Percentiles rank a stretch among this genome's conserved stretches.
Conservation (phyloP, 2,888 invertebrate genomes). For the Phorcus lineatus region DNA sequence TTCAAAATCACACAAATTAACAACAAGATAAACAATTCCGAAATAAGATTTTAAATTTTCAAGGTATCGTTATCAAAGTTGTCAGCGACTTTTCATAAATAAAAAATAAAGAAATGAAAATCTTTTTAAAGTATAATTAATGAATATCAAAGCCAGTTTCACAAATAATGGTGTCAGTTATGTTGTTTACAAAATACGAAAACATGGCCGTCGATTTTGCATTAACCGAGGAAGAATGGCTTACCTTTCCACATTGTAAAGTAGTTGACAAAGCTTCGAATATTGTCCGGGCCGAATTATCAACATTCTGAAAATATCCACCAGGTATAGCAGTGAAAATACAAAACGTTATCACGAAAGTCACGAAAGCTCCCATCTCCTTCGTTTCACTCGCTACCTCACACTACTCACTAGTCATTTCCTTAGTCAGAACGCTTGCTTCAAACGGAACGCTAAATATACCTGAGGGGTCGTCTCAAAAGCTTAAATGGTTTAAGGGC, state of each 20-base stretch:
- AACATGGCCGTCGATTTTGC: slow-evolving; percentile 8
- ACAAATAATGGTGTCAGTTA: too few species aligned
- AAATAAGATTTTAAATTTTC: too few species aligned
- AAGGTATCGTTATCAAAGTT: too few species aligned
- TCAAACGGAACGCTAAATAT: not conserved
- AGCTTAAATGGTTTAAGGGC: not conserved
- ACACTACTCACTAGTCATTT: too few species aligned
- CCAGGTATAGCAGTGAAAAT: not conserved
- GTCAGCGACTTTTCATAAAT: too few species aligned
- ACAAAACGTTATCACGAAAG: not conserved
- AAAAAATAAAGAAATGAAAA: too few species aligned
- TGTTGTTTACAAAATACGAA: not conserved
- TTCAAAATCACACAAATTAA: too few species aligned
- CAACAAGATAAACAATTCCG: too few species aligned
- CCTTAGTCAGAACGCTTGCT: too few species aligned
- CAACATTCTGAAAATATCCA: not conserved
- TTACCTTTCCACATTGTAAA: slow-evolving; percentile 22
- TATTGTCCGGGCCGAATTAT: slow-evolving; percentile 5
- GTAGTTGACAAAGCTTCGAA: slow-evolving; percentile 21
- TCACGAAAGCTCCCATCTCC: not conserved
- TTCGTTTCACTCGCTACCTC: too few species aligned
- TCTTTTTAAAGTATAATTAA: too few species aligned
- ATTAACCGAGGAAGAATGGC: not conserved
- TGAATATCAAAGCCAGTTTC: too few species aligned
- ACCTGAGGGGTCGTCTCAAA: slow-evolving; percentile 7